These are phyloP conservation scores for Calephelis perditalis DNA, from an alignment of 2,888 invertebrate species.

Conservation along the genomic window DNA sequence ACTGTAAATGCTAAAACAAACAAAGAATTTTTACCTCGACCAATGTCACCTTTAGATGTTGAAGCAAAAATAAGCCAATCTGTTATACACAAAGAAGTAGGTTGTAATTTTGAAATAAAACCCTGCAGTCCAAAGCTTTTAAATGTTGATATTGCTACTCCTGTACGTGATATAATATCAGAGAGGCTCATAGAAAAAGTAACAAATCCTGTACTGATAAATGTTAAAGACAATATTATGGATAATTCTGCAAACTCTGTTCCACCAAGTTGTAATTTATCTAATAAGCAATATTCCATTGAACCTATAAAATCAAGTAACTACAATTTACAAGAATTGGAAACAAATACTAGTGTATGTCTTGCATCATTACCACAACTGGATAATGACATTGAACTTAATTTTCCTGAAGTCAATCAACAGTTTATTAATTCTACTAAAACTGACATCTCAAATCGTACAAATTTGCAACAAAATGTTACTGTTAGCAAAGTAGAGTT, in stretches of 20 bases:
- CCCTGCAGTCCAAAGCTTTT: conserved; percentile 74
- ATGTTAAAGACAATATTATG: conserved; percentile 39
- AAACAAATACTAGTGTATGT: conserved; percentile 64
- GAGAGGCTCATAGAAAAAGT: conserved; percentile 68
- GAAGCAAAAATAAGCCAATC: conserved; percentile 76
- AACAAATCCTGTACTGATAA: conserved; percentile 50
- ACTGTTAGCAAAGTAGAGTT: conserved; percentile 25
- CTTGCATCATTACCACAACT: conserved; percentile 64
- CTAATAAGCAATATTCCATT: conserved; percentile 45
- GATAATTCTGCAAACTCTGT: conserved; percentile 24
- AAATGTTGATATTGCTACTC: conserved; percentile 63
- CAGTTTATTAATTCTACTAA: conserved; percentile 48
- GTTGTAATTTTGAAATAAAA: conserved; percentile 74
- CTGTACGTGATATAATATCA: conserved; percentile 53
- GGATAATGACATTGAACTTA: conserved; percentile 69
- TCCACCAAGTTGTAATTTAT: conserved; percentile 59
- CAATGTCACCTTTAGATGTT: conserved; percentile 68
- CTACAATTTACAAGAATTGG: conserved; percentile 62
- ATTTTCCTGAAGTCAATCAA: conserved; percentile 71
- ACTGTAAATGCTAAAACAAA: conserved; percentile 20
- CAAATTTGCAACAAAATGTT: conserved; percentile 29
- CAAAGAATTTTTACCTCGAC: conserved; percentile 39
- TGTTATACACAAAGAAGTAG: conserved; percentile 73
- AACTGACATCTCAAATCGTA: neutral
- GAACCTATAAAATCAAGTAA: conserved; percentile 47